A percentile compares a stretch with the other conserved stretches of the same genome.
Evolutionary conservation across 2,113 vertebrate genomes (phyloP).

Genomic region (Phalacrocorax carbo): DNA sequence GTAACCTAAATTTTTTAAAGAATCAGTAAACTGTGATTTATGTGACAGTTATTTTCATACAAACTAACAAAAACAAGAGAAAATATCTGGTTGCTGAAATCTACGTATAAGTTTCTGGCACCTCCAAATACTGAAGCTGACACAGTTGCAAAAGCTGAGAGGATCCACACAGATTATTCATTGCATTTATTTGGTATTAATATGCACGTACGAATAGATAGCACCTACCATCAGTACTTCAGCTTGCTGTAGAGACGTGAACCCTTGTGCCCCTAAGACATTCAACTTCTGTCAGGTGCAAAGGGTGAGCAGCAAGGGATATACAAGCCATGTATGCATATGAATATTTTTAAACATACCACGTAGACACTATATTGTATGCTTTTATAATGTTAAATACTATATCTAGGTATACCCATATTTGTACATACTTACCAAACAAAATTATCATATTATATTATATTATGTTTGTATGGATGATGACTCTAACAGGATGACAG

Average conservation of each 20-base stretch:
- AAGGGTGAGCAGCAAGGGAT: not conserved
- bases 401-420: not conserved
- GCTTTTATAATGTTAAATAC: not conserved
- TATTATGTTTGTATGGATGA: not conserved
- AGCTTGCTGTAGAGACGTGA: not conserved
- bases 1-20: not conserved
- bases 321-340: rapidly evolving
- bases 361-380: not conserved
- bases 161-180: not conserved
- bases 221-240: not conserved
- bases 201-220: not conserved
- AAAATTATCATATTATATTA: not conserved
- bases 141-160: not conserved
- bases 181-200: not conserved
- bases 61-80: not conserved
- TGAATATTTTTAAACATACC: not conserved
- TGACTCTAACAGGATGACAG: not conserved
- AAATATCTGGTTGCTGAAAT: not conserved
- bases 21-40: not conserved
- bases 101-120: not conserved
- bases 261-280: not conserved
- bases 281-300: not conserved
- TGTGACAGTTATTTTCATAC: not conserved
- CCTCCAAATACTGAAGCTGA: not conserved
- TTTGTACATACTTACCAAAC: not conserved